Base-by-base conservation (phyloP, 1,140 invertebrate species). In the Cheumatopsyche charites region DNA sequence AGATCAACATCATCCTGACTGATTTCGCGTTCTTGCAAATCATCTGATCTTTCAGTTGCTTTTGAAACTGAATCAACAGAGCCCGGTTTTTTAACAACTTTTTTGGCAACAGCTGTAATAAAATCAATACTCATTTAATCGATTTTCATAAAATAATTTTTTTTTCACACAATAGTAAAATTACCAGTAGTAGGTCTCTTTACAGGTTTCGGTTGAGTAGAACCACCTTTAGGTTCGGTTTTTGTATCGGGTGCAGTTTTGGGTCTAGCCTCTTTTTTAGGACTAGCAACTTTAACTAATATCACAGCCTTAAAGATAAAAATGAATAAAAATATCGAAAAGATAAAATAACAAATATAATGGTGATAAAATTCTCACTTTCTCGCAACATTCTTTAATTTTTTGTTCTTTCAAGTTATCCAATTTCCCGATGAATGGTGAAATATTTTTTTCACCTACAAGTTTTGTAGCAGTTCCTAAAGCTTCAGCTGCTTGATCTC, bases 381-480 rank as follows among this genome's bases (percentile, higher is more conserved):
- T 98, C 25, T 98, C 94, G 77, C 90, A 91, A 78, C 88, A 94
- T 81, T 99, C 97, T 82, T 97, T 96, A 15, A 99, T 96, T 87
- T 98, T 99, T 21, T 90, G 87, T 88, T 98, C 92, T 84, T 99
- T 99, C 3, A 98, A 81, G 45, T 90, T 89, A 79, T 95, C 96
- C 1, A 99, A 82, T 80, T 98, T 96, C 4, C 88, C 87, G 15
- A 98, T 84, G 78, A 97, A 94, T 0, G 94, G 91, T 45, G 87
- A 86, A 58, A 98, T 91, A 13, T 90, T 87, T 82, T 97, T 97
- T 78, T 99, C 97, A 17, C 96, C 93, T 11, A 98, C 91, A 1
- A 97, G 87, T 83, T 98, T 98, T 85, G 96, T 92, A 1, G 94
- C 89, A 0, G 94, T 96, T n/a, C 96, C 97, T 7, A 99, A 80